Evolutionary conservation across 1,140 invertebrate genomes (phyloP).

Genomic region (Drosophila rufa): DNA sequence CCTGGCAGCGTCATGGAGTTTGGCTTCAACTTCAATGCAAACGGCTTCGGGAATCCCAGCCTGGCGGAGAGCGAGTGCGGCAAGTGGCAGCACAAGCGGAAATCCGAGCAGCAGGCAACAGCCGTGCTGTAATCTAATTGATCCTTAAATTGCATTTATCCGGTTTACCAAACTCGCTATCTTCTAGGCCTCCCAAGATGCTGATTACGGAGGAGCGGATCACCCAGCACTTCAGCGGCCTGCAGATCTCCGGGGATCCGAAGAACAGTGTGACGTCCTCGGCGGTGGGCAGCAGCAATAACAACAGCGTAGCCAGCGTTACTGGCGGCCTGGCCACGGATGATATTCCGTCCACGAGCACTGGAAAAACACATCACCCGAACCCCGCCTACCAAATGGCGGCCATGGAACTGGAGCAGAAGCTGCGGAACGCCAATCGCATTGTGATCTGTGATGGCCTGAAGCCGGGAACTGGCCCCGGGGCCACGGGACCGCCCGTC

Average conservation of each 20-base stretch:
- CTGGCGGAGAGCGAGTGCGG: conserved; percentile 35
- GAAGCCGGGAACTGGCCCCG: conserved; percentile 86
- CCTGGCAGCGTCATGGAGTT: conserved; percentile 75
- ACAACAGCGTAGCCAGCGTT: conserved; percentile 62
- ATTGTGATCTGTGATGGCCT: conserved; percentile 90
- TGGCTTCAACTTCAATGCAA: conserved; percentile 46
- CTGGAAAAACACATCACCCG: conserved; percentile 70
- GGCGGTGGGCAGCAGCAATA: conserved; percentile 55
- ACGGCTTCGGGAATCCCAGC: conserved; percentile 27
- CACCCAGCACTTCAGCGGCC: conserved; percentile 90
- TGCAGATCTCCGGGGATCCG: conserved; percentile 89
- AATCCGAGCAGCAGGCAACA: conserved; percentile 56
- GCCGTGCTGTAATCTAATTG: conserved; percentile 54
- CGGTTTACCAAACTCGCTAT: neutral
- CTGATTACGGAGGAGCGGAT: conserved; percentile 93
- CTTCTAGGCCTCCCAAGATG: conserved; percentile 88
- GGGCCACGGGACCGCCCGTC: conserved; percentile 81
- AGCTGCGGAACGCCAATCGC: conserved; percentile 86
- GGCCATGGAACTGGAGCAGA: conserved; percentile 85
- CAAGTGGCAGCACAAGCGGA: conserved; percentile 72
- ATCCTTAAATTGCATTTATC: too few species aligned
- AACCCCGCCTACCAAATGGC: conserved; percentile 77
- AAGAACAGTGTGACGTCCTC: conserved; percentile 60
- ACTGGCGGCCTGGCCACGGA: conserved; percentile 68
- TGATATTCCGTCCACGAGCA: conserved; percentile 73